These are phyloP conservation scores for Heliconius hortense DNA, from an alignment of 2,888 invertebrate genomes.

Conservation along the genomic window DNA sequence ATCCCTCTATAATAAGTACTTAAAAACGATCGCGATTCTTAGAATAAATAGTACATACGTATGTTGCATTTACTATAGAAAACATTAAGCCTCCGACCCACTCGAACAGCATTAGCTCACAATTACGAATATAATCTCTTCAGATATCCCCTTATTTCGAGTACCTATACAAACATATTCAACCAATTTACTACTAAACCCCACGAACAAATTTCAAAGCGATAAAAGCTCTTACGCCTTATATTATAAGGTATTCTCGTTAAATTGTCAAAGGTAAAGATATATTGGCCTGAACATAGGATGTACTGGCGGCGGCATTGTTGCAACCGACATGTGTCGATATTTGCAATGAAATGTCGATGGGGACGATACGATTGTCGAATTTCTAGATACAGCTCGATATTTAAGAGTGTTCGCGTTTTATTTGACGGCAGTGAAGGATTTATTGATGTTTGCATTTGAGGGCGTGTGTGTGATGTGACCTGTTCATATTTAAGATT, in stretches of 20 bases:
- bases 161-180: conserved; percentile 63
- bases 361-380: conserved; percentile 51
- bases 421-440: conserved; percentile 31
- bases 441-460: conserved; percentile 35
- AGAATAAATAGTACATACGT: conserved; percentile 41
- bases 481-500: not conserved
- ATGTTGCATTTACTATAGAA: conserved; percentile 43
- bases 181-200: conserved; percentile 39
- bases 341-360: conserved; percentile 44
- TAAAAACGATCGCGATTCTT: conserved; percentile 34
- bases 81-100: conserved; percentile 50
- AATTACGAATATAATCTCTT: conserved; percentile 73
- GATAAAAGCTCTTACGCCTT: conserved; percentile 42
- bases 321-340: conserved; percentile 72
- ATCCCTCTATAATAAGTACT: conserved; percentile 26
- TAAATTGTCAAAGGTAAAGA: conserved; percentile 29
- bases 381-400: conserved; percentile 32
- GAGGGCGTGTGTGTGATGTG: not conserved
- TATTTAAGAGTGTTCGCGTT: conserved; percentile 39
- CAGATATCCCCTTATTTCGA: conserved; percentile 70
- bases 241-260: conserved; percentile 40
- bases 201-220: conserved; percentile 34
- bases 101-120: conserved; percentile 68
- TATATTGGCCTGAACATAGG: conserved; percentile 55
- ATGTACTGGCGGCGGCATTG: conserved; percentile 64